phyloP scores from a whole-genome alignment of 1,140 invertebrate species.

The Habropoda laboriosa region DNA sequence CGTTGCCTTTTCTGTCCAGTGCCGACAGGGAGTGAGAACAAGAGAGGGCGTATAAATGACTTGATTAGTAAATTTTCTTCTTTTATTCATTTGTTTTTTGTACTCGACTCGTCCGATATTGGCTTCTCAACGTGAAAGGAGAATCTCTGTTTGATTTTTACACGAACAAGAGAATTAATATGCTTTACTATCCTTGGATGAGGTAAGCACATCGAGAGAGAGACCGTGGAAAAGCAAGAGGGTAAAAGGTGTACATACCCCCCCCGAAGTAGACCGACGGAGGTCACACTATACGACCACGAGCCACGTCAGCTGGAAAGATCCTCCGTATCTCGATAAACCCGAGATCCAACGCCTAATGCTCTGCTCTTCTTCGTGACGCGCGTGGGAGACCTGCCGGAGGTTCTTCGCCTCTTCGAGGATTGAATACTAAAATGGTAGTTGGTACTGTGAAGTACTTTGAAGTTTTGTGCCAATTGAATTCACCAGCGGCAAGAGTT shows the following conservation, averaged over 20 bases:
- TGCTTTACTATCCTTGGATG: conserved; percentile 46
- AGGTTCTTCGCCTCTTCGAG: not conserved
- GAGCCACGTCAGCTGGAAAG: conserved; percentile 61
- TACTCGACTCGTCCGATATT: too few relatives aligned
- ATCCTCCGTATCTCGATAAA: conserved; percentile 50
- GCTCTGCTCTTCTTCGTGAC: conserved; percentile 30
- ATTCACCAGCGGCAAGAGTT: too few relatives aligned
- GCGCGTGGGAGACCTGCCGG: not conserved
- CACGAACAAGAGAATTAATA: conserved; percentile 37
- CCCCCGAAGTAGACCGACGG: conserved; percentile 62
- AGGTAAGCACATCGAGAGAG: conserved; percentile 9
- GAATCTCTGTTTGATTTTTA: not conserved
- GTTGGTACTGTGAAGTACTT: too few relatives aligned
- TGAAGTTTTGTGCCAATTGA: too few relatives aligned
- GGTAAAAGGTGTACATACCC: conserved; percentile 43
- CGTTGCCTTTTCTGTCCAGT: not conserved
- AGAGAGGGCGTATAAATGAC: not conserved
- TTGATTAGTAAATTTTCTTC: too few relatives aligned
- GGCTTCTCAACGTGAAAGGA: too few relatives aligned
- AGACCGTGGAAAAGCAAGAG: conserved; percentile 29
- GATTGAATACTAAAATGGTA: not conserved
- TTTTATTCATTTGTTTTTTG: too few relatives aligned
- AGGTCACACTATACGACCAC: conserved; percentile 49
- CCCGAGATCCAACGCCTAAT: conserved; percentile 7
- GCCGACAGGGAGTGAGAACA: not conserved